A percentile compares a stretch with the other conserved stretches of the same genome.
phyloP scores from a whole-genome alignment of 2,113 vertebrate genomes.

The Microcebus jonahi region DNA sequence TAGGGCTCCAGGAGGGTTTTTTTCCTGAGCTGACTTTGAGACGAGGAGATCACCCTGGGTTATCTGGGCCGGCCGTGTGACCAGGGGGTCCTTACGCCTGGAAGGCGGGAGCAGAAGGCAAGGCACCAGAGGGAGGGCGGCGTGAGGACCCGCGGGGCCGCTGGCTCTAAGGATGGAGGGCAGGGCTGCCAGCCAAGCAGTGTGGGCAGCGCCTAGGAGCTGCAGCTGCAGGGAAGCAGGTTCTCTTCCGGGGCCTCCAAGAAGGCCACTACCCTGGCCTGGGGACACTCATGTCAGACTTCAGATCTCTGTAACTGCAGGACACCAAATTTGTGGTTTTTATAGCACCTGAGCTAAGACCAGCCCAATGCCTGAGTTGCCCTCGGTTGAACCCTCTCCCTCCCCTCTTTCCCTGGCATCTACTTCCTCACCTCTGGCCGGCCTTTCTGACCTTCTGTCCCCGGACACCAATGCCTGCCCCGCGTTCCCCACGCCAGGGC shows the following conservation, averaged over 20 bases:
- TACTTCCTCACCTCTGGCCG: rapidly evolving
- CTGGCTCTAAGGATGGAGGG: rapidly evolving
- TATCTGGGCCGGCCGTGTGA: rapidly evolving
- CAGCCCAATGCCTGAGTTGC: rapidly evolving
- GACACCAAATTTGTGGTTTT: background rate
- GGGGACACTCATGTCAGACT: background rate
- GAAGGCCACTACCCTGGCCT: background rate
- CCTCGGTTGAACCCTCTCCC: too few species aligned
- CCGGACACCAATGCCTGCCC: background rate
- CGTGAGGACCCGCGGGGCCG: rapidly evolving
- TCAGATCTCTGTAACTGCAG: background rate
- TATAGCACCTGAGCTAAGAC: background rate
- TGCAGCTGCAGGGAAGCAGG: rapidly evolving
- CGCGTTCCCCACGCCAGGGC: rapidly evolving
- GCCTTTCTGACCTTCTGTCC: background rate
- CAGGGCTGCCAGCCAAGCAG: rapidly evolving
- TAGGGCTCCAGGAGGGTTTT: background rate
- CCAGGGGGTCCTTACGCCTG: rapidly evolving
- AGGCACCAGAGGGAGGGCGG: background rate
- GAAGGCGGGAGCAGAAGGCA: too few species aligned
- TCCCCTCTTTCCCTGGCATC: background rate
- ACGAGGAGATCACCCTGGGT: background rate
- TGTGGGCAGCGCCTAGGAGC: rapidly evolving
- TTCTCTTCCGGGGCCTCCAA: background rate
- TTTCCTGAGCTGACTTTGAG: rapidly evolving